A percentile compares a stretch with the other conserved stretches of the same genome.
phyloP scores from a whole-genome alignment of 2,888 invertebrate species.

The Cantharis nigra region DNA sequence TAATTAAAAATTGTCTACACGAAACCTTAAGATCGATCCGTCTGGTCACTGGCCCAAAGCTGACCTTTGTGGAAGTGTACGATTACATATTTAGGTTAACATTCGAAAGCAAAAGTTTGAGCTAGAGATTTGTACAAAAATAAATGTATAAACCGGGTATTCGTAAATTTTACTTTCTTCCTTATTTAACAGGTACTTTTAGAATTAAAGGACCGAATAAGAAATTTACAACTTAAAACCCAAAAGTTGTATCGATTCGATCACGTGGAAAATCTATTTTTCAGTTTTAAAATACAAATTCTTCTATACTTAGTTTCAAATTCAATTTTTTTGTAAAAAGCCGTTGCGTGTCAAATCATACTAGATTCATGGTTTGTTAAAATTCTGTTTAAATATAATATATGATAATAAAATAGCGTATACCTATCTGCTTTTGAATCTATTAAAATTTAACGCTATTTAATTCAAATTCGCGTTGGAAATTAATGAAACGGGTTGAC shows the following conservation, averaged over 20 bases:
- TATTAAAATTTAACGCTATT: background rate
- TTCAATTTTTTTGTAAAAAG: background rate
- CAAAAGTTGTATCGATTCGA: background rate
- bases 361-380: background rate
- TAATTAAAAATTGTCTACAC: constrained; percentile 28
- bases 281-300: background rate
- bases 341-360: background rate
- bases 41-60: constrained; percentile 42
- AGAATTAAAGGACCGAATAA: background rate
- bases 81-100: constrained; percentile 47
- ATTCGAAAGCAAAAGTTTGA: constrained; percentile 48
- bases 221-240: background rate
- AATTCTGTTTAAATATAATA: background rate
- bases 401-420: background rate
- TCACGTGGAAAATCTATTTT: background rate
- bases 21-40: constrained; percentile 33
- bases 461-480: background rate
- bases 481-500: background rate
- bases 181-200: background rate
- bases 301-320: background rate
- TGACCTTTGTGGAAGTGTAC: constrained; percentile 36
- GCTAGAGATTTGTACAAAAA: constrained; percentile 39
- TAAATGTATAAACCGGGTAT: constrained; percentile 44
- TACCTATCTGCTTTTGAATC: background rate
- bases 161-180: constrained; percentile 40